Evolutionary conservation across 2,797 vertebrate species (phyloP), one percentile per base, ranked within the genome.

Genomic region (Coluber constrictor): DNA sequence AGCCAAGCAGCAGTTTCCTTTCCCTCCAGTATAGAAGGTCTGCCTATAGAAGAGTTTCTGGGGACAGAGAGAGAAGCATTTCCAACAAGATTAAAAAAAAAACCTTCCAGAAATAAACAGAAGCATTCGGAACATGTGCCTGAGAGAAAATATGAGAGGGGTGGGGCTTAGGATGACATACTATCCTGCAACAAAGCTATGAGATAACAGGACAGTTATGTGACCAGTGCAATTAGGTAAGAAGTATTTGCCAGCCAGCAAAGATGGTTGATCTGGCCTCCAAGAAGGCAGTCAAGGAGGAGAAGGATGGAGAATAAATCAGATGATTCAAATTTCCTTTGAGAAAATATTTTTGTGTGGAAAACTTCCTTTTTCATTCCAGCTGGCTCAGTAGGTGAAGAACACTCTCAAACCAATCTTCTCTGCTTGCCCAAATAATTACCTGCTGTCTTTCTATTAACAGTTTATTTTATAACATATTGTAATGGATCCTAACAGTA

Each of bases 261-360:
- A 20, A 79, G 2, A 60, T 29, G 11, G 29, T 20, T 87, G 90
- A 57, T 29, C 59, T 66, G 27, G 16, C 15, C 27, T n/a, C 87
- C 9, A 63, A 6, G 57, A 23, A 29, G n/a, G 13, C 43, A n/a
- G 25, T 9, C 1, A 5, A 8, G 43, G 7, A 5, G 20, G 27
- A 47, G 29, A 15, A 74, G 16, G 7, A 54, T 54, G 51, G 32
- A 13, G n/a, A 66, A 47, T 87, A 70, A 29, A 87, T 10, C 37
- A 25, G n/a, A 90, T 87, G 89, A 87, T 56, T 92, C 57, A 88
- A 37, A 56, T 56, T 90, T 92, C 86, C 86, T 86, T 47, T 66
- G 56, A 90, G 56, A 20, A 29, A 61, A 23, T 60, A n/a, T 66
- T 66, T 66, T 4, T 29, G 12, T 11, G 43, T 23, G 25, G 56